Percentiles rank a stretch among this genome's conserved stretches.
These are phyloP conservation scores for Drosophila maculinotata DNA, from an alignment of 2,888 invertebrate species.

Conservation along the genomic window DNA sequence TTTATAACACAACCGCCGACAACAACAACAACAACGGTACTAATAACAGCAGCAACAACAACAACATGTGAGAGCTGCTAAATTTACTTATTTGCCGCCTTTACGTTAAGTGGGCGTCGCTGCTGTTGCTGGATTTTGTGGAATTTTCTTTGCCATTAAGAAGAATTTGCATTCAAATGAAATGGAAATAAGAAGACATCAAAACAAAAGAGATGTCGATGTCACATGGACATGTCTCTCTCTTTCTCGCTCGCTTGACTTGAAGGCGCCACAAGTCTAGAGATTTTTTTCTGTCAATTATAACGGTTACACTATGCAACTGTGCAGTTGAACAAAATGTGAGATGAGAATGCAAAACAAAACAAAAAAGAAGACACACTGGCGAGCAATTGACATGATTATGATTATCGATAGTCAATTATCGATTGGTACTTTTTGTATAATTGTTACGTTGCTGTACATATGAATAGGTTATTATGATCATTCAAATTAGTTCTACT, in stretches of 20 bases:
- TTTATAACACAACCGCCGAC: constrained; percentile 64
- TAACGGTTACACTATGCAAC: too few relatives aligned
- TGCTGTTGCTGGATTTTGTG: constrained; percentile 55
- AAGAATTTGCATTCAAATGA: constrained; percentile 48
- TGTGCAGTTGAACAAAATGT: too few relatives aligned
- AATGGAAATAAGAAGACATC: constrained; percentile 23
- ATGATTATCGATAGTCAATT: too few relatives aligned
- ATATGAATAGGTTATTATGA: too few relatives aligned
- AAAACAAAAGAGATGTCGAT: background rate
- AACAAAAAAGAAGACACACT: too few relatives aligned
- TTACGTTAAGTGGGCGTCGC: constrained; percentile 44
- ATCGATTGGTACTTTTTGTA: too few relatives aligned
- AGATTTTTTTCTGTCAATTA: background rate
- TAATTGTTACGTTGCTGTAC: too few relatives aligned
- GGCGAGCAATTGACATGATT: too few relatives aligned
- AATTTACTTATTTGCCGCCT: constrained; percentile 34
- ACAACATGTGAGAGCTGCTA: constrained; percentile 23
- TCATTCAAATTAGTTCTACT: too few relatives aligned
- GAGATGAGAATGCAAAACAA: too few relatives aligned
- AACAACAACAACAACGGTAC: constrained; percentile 39
- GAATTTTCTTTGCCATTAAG: constrained; percentile 62
- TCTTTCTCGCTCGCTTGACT: too few relatives aligned
- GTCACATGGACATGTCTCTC: constrained; percentile 14
- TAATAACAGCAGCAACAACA: constrained; percentile 39
- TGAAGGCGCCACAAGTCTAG: constrained; percentile 16